Evolutionary conservation across 2,888 invertebrate species (phyloP), one percentile per base, ranked within the genome.

Genomic region (Beris morrisii): DNA sequence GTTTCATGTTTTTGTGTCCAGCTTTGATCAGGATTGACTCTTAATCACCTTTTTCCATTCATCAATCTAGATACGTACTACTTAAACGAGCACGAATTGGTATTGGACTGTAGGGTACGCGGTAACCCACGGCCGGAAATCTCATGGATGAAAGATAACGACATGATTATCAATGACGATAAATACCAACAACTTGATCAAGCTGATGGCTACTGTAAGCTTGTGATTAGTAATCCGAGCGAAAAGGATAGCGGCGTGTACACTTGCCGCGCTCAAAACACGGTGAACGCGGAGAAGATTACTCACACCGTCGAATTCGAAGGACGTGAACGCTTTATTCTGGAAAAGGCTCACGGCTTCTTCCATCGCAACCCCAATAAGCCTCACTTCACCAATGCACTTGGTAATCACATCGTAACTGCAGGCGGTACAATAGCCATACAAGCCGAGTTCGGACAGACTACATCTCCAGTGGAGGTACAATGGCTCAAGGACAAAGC

Each of bases 391-490:
- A 83, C 87, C 0, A 86, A 84, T 67, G 85, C 88, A 0, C 78
- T 92, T 30, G 86, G 86, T 0, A 91, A 92, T 75, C 87, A 89
- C 74, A 85, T 86, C 64, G 91, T 92, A 0, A 86, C 88, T 4
- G 82, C 84, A 67, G 92, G 92, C 0, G 92, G 92, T 45, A 90
- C 91, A 0, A 88, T 92, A 69, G 92, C 92, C 4, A 84, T 93
- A 22, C 91, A 92, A 77, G 91, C 92, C 0, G 89, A 92, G 78
- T 80, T 80, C 69, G 75, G 76, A 72, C 87, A 91, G 44, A 87
- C 86, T 76, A 90, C 89, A 74, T 82, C 82, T 22, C 87, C 88
- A 12, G 88, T 89, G 7, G 89, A 89, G 72, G 88, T 93, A 0
- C 87, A 88, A 71, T 93, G 93, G 93, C 83, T 89, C 59, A 84